Evolutionary conservation across 2,888 invertebrate genomes (phyloP), one percentile per base, ranked within the genome.

Genomic region (Theretra japonica): DNA sequence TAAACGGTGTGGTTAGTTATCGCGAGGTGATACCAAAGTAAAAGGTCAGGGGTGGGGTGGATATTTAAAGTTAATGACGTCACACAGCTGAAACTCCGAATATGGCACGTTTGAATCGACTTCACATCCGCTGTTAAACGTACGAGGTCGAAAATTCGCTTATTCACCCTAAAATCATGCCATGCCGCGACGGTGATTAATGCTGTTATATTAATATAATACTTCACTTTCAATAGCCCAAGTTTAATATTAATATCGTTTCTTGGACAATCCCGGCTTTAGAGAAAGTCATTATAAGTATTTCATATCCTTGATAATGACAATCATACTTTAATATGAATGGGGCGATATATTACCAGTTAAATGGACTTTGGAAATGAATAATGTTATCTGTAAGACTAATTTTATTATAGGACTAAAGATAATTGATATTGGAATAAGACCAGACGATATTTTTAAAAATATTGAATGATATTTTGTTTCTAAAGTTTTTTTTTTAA

Each of bases 1-100:
- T 58, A 69, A 69, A 23, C 68, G 33, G 33, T 60, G 69, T 69
- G 30, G 53, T 72, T 60, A 58, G 62, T 65, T 72, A 65, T 65
- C 48, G 28, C 69, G 70, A 53, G 58, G 57, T 59, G 53, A 70
- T 73, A 73, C 57, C 25, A 72, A 69, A 70, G 68, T 58, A 23
- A 78, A 77, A 78, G 75, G 75, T 76, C 76, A 73, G 62, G 69
- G 77, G 73, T 65, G 70, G 70, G 70, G 71, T 72, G 68, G 48
- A 57, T 70, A 65, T 72, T 76, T 74, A 70, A 72, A 73, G 77
- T 75, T 72, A 77, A 74, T 72, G 72, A 76, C 76, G 76, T 76
- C 75, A 76, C 68, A 70, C n/a, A 30, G 41, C 50, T 58, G 53
- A 65, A 70, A 30, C 41, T n/a, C 68, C 59, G 19, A 72, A 69